Base-by-base conservation (phyloP, 2,888 invertebrate genomes). In the Volucella zonaria region DNA sequence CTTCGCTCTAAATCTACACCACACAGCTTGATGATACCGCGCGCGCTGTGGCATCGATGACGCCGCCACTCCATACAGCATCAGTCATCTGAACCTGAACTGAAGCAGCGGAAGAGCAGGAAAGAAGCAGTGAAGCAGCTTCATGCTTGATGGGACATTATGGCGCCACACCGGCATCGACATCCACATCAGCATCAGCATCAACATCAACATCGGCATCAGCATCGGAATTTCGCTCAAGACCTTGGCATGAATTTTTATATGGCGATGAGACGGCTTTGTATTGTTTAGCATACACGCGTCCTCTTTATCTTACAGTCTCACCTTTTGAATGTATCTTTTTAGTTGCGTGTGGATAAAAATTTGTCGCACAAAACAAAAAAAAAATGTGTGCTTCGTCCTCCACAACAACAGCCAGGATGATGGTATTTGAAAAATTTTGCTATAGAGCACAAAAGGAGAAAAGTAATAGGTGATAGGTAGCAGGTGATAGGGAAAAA, bases 161-260 rank as follows among this genome's bases (percentile, higher is more conserved):
- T 75, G 82, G 79, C 82, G 74, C 82, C 82, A 59, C 78, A 73
- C 77, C 59, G 42, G 45, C 59, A 59, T 52, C 49, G 15, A 43
- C 38, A 62, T 43, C 31, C 31, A 31, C 78, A 73, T 82, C 59
- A 47, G 52, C 52, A 59, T 52, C 49, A 15, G 51, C 43, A 62
- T 43, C 15, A 45, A 18, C 43, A 62, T 43, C 15, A 45, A 18
- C 18, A 1, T 1, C 18, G 18, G 10, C 58, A 59, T 52, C 54
- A 70, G 47, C 58, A 66, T 70, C 52, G 71, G 62, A 54, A 61
- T 76, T 76, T 62, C 61, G 23, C 43, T 76, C 58, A 42, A 75
- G 58, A 75, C 66, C 75, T 75, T 75, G 75, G 75, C 58, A 75
- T 59, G 49, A 47, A 68, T 68, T 75, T 49, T 49, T 67, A 49